These are phyloP conservation scores for Tapirus terrestris DNA, from an alignment of 2,113 vertebrate genomes.

Conservation along the genomic window DNA sequence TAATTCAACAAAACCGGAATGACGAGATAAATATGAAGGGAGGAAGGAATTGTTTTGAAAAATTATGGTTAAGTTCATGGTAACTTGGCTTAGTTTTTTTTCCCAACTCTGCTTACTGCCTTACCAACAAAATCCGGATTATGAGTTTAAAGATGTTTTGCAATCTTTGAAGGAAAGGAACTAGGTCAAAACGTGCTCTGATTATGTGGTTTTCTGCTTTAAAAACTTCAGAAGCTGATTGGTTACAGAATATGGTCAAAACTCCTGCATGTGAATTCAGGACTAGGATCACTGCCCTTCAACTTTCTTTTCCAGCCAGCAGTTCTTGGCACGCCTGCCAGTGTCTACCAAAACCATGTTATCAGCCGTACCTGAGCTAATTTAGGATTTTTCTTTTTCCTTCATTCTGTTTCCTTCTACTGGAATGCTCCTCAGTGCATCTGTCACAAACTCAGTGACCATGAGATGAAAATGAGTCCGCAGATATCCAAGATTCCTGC, in stretches of 20 bases:
- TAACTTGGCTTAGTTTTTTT: background rate
- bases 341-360: background rate
- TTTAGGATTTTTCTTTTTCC: background rate
- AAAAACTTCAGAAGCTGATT: background rate
- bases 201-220: background rate
- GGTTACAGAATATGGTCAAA: background rate
- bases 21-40: background rate
- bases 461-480: background rate
- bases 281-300: fast-evolving
- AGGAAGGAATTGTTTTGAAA: background rate
- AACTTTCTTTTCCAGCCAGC: background rate
- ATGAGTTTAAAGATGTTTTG: background rate
- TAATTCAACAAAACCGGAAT: background rate
- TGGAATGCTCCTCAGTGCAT: background rate
- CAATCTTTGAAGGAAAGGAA: background rate
- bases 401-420: background rate
- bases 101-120: background rate
- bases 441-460: background rate
- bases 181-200: background rate
- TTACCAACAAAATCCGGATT: background rate
- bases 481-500: background rate
- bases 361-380: no score
- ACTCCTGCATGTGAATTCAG: fast-evolving
- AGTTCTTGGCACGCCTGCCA: background rate
- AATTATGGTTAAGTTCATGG: background rate